Evolutionary conservation across 2,797 vertebrate species (phyloP).

Genomic region (Dryobates pubescens): DNA sequence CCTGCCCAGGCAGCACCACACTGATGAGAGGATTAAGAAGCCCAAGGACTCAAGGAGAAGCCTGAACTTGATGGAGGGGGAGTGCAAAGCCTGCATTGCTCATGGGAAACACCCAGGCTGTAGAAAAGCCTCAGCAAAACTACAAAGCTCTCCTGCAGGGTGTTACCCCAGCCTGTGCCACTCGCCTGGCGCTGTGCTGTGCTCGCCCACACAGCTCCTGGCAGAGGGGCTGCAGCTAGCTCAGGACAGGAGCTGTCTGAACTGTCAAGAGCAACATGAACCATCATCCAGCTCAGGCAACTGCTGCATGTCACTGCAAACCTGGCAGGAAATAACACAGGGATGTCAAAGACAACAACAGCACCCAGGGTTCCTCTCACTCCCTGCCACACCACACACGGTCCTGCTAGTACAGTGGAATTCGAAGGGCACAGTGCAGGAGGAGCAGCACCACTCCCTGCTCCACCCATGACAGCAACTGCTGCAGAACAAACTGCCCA

Average conservation of each 20-base stretch:
- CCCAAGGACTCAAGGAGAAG: background rate
- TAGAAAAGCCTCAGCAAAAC: background rate
- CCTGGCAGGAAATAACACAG: background rate
- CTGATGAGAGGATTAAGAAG: rapidly evolving
- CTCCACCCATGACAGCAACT: background rate
- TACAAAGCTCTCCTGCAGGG: background rate
- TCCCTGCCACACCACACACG: background rate
- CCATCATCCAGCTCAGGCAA: background rate
- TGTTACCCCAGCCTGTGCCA: background rate
- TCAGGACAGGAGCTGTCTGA: background rate
- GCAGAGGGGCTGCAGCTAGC: background rate
- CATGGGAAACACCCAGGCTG: background rate
- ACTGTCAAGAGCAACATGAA: rapidly evolving
- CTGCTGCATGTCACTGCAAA: background rate
- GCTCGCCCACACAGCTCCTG: background rate
- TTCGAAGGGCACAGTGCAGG: background rate
- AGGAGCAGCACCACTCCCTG: background rate
- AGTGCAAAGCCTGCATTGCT: background rate
- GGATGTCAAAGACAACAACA: background rate
- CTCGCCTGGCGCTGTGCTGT: rapidly evolving
- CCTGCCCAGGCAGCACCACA: rapidly evolving
- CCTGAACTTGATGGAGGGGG: background rate
- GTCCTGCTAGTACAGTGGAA: background rate
- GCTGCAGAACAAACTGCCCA: background rate
- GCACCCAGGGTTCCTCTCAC: background rate